Conservation (phyloP, 2,888 invertebrate species). For the Tetranychus piercei region DNA sequence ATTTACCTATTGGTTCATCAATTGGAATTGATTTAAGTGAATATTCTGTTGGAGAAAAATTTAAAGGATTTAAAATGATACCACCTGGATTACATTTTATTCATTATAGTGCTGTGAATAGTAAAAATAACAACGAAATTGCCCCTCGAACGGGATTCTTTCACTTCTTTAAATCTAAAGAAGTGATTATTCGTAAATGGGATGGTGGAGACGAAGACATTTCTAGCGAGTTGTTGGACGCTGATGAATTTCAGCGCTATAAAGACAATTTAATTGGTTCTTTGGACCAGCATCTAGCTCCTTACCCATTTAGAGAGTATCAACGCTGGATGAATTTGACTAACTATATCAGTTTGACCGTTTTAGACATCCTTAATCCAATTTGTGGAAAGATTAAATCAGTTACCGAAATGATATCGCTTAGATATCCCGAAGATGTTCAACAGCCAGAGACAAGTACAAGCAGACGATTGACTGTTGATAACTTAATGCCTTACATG, state of each 20-base stretch:
- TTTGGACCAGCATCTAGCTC: conserved; percentile 37
- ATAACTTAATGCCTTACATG: conserved; percentile 7
- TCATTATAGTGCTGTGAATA: conserved; percentile 48
- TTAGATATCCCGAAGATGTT: conserved; percentile 7
- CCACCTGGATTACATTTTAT: conserved; percentile 88
- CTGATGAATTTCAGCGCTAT: conserved; percentile 44
- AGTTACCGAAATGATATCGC: conserved; percentile 43
- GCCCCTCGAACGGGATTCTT: conserved; percentile 65
- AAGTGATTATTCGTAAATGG: conserved; percentile 75
- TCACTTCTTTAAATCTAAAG: conserved; percentile 58
- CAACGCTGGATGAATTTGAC: conserved; percentile 65
- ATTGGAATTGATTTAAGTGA: conserved; percentile 85
- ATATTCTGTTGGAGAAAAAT: conserved; percentile 76
- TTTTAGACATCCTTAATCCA: conserved; percentile 48
- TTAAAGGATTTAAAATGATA: conserved; percentile 93
- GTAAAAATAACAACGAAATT: conserved; percentile 38
- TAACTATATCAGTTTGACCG: conserved; percentile 43
- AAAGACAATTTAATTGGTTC: conserved; percentile 43
- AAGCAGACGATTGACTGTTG: neutral
- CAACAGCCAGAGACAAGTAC: neutral
- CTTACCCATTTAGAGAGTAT: conserved; percentile 75
- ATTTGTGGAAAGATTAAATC: conserved; percentile 55
- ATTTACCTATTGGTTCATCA: conserved; percentile 74
- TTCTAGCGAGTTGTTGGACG: conserved; percentile 33
- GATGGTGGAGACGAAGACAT: conserved; percentile 57